phyloP scores from a whole-genome alignment of 2,797 vertebrate genomes.

The Rhinichthys osculus region DNA sequence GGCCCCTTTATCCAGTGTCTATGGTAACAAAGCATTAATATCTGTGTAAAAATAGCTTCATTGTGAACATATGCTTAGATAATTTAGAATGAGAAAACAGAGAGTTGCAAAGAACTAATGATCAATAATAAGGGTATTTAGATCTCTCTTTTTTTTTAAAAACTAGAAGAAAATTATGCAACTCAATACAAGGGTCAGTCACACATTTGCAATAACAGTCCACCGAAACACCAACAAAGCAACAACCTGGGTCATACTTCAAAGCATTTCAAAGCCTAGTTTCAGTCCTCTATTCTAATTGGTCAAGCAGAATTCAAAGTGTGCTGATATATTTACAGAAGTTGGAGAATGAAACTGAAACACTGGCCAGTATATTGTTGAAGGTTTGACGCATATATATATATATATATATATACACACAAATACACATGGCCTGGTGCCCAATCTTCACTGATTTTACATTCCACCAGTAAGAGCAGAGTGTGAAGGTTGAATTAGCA shows the following conservation, averaged over 20 bases:
- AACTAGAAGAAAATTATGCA: not conserved
- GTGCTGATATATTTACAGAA: not conserved
- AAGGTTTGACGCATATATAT: too few relatives aligned
- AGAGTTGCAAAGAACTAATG: not conserved
- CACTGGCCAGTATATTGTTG: too few relatives aligned
- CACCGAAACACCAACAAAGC: not conserved
- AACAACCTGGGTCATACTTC: not conserved
- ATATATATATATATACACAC: too few relatives aligned
- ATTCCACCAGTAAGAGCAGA: not conserved
- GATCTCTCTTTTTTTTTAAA: too few relatives aligned
- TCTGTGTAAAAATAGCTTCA: not conserved
- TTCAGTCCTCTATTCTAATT: not conserved
- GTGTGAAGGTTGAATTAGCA: not conserved
- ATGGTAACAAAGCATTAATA: not conserved
- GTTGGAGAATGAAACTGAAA: too few relatives aligned
- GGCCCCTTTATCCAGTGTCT: not conserved
- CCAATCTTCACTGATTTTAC: too few relatives aligned
- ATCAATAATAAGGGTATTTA: not conserved
- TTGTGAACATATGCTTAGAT: not conserved
- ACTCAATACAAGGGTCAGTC: not conserved
- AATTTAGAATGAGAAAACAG: slow-evolving; percentile 1
- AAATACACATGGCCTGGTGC: not conserved
- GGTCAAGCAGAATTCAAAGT: not conserved
- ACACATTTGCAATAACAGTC: not conserved
- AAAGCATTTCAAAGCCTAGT: not conserved